phyloP scores from a whole-genome alignment of 2,797 vertebrate genomes.

The Intellagama lesueurii region DNA sequence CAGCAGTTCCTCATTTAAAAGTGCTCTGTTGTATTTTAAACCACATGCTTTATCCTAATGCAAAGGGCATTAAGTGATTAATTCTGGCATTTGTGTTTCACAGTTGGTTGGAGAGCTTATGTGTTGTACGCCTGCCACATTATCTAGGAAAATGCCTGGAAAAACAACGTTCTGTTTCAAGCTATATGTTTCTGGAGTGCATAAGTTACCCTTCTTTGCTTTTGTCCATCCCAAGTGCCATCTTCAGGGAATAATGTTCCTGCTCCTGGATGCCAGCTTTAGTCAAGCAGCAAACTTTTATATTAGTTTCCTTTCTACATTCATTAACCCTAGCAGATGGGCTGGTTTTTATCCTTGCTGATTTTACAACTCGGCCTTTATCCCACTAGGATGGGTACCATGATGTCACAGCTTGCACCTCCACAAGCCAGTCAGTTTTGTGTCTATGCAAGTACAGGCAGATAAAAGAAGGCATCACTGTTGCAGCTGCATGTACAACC shows the following conservation, averaged over 20 bases:
- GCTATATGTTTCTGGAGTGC: conserved; percentile 5
- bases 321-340: not conserved
- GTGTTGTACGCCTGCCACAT: conserved; percentile 41
- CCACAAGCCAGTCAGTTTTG: not conserved
- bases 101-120: conserved; percentile 43
- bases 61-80: conserved; percentile 66
- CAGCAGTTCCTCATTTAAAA: conserved; percentile 57
- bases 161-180: conserved; percentile 32
- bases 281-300: not conserved
- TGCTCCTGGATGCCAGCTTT: conserved; percentile 36
- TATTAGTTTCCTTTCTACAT: conserved; percentile 23
- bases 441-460: not conserved
- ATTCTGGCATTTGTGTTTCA: conserved; percentile 58
- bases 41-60: conserved; percentile 49
- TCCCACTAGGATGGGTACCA: not conserved
- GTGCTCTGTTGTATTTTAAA: conserved; percentile 51
- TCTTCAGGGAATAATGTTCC: conserved; percentile 2
- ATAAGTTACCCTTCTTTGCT: conserved; percentile 27
- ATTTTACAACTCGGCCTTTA: not conserved
- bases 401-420: not conserved
- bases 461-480: conserved; percentile 4
- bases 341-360: not conserved
- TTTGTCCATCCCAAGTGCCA: conserved; percentile 17
- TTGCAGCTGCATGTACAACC: not conserved
- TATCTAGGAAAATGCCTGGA: conserved; percentile 39